These are phyloP conservation scores for Puma concolor DNA, from an alignment of 2,113 vertebrate genomes.

Conservation along the genomic window DNA sequence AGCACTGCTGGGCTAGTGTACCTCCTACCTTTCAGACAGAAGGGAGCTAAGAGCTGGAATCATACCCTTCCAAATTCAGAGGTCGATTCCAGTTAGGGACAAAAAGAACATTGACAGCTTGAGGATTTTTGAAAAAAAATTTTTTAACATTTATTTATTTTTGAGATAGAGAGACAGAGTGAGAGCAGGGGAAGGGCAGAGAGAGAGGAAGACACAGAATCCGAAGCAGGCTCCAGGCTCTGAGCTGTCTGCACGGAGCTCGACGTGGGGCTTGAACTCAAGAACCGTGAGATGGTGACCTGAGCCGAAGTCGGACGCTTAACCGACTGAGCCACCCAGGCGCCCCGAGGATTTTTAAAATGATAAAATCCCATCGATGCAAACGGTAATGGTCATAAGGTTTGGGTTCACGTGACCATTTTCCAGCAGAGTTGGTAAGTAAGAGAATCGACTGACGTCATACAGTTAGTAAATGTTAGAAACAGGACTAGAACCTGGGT, in stretches of 20 bases:
- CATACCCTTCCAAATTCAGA: slow-evolving; percentile 64
- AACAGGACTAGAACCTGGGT: neutral
- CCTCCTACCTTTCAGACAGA: neutral
- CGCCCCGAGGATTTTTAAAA: neutral
- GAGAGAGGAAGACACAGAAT: too few relatives aligned
- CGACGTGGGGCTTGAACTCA: too few relatives aligned
- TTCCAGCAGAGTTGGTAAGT: neutral
- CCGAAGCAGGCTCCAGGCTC: too few relatives aligned
- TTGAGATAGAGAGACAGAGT: too few relatives aligned
- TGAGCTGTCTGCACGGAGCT: too few relatives aligned
- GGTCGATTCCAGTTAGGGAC: neutral
- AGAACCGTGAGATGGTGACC: too few relatives aligned
- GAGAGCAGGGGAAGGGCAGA: too few relatives aligned
- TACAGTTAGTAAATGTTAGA: too few relatives aligned
- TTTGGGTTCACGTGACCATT: neutral
- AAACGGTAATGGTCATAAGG: neutral
- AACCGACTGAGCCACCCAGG: too few relatives aligned
- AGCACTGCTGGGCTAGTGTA: neutral
- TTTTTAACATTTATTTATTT: too few relatives aligned
- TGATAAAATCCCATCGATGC: neutral
- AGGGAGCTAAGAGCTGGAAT: slow-evolving; percentile 69
- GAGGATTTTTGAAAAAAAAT: too few relatives aligned
- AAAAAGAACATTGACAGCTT: neutral
- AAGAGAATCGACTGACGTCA: neutral
- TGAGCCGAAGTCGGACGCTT: too few relatives aligned